A percentile compares a stretch with the other conserved stretches of the same genome.
phyloP scores from a whole-genome alignment of 2,888 invertebrate species.

The Thumatha senex region DNA sequence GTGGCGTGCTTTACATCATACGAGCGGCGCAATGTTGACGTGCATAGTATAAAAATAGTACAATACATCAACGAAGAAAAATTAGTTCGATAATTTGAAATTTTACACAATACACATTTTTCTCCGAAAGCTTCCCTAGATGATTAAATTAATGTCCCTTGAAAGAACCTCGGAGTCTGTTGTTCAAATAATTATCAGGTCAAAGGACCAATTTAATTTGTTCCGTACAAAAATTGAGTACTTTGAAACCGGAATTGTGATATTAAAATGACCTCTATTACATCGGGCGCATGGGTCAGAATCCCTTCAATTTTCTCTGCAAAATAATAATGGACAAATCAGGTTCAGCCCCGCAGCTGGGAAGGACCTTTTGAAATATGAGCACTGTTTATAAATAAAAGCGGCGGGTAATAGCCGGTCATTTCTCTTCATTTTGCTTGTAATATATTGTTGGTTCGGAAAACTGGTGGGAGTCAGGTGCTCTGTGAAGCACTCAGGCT shows the following conservation, averaged over 20 bases:
- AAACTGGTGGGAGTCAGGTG: conserved; percentile 2
- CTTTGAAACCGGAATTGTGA: conserved; percentile 15
- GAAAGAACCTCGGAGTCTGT: conserved; percentile 47
- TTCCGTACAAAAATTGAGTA: conserved; percentile 15
- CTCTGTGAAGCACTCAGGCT: not conserved
- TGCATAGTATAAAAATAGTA: conserved; percentile 84
- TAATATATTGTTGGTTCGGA: conserved; percentile 40
- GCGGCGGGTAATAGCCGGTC: conserved; percentile 51
- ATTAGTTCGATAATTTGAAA: conserved; percentile 6
- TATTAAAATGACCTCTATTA: conserved; percentile 32
- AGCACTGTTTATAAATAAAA: conserved; percentile 62
- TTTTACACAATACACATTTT: conserved; percentile 33
- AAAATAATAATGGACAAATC: conserved; percentile 40
- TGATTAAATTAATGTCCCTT: conserved; percentile 63
- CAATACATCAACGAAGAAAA: too few relatives aligned
- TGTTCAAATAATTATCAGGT: conserved; percentile 56
- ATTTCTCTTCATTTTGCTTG: conserved; percentile 58
- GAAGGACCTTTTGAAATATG: conserved; percentile 46
- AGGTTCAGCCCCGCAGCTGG: conserved; percentile 30
- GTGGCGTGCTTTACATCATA: too few relatives aligned
- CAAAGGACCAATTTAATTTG: conserved; percentile 39
- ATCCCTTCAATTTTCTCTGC: conserved; percentile 30
- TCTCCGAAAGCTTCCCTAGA: conserved; percentile 43
- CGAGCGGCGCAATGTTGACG: conserved; percentile 83
- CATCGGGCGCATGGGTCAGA: conserved; percentile 23